These are phyloP conservation scores for Pasiphila rectangulata DNA, from an alignment of 2,888 invertebrate genomes.

Conservation along the genomic window DNA sequence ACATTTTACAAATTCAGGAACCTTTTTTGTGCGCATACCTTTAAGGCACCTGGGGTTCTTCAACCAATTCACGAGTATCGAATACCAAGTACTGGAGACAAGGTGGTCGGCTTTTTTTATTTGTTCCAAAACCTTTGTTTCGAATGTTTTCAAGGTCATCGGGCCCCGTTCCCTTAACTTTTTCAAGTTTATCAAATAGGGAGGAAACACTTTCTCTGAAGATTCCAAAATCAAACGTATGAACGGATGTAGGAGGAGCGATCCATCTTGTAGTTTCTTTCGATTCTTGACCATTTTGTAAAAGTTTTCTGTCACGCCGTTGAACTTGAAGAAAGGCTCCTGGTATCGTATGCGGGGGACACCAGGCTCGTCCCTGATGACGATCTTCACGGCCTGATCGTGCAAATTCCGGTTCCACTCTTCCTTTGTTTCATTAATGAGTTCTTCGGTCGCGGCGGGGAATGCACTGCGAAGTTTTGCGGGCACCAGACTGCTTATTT, in stretches of 20 bases:
- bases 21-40: constrained; percentile 60
- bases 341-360: constrained; percentile 68
- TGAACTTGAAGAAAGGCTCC: constrained; percentile 80
- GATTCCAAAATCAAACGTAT: constrained; percentile 81
- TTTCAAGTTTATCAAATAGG: constrained; percentile 75
- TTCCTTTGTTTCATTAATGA: constrained; percentile 78
- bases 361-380: constrained; percentile 81
- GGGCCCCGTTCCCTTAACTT: constrained; percentile 69
- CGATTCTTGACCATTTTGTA: constrained; percentile 79
- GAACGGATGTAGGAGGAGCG: constrained; percentile 83
- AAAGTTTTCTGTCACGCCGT: constrained; percentile 83
- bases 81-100: constrained; percentile 71
- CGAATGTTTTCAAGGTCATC: constrained; percentile 58
- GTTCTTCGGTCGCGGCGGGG: constrained; percentile 72
- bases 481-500: constrained; percentile 81
- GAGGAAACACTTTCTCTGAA: constrained; percentile 75
- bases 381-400: constrained; percentile 82
- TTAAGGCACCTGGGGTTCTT: constrained; percentile 71
- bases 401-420: constrained; percentile 83
- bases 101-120: constrained; percentile 67
- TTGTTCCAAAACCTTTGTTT: constrained; percentile 56
- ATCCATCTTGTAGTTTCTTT: constrained; percentile 76
- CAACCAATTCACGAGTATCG: constrained; percentile 67
- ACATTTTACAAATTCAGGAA: constrained; percentile 65
- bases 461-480: constrained; percentile 78